Evolutionary conservation across 2,797 vertebrate species (phyloP).

Genomic region (Gallirallus australis): DNA sequence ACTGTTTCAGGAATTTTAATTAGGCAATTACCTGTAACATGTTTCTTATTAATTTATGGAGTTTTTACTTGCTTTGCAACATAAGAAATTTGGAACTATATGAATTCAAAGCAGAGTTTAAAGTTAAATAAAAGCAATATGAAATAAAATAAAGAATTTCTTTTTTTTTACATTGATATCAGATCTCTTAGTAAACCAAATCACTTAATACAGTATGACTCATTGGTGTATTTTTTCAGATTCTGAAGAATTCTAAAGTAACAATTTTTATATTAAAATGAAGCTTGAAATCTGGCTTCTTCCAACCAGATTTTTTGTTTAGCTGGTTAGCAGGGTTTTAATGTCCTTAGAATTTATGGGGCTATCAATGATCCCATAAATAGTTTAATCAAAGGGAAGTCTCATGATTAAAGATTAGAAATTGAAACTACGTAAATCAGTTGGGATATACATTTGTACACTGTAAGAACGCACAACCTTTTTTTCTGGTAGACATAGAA

Average conservation of each 20-base stretch:
- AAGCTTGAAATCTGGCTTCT: not conserved
- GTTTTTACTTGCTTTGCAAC: not conserved
- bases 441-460: not conserved
- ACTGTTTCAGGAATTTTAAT: slow-evolving; percentile 14
- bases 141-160: not conserved
- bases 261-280: not conserved
- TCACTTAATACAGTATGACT: not conserved
- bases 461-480: not conserved
- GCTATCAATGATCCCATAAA: not conserved
- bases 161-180: not conserved
- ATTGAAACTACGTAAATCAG: not conserved
- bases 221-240: not conserved
- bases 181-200: not conserved
- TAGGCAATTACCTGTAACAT: not conserved
- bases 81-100: not conserved
- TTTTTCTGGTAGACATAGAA: not conserved
- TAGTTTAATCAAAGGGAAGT: not conserved
- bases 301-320: not conserved
- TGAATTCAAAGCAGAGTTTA: not conserved
- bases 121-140: not conserved
- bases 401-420: not conserved
- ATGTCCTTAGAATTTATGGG: not conserved
- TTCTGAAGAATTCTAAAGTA: not conserved
- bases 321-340: not conserved
- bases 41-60: not conserved